These are phyloP conservation scores for Mactromeris polynyma DNA, from an alignment of 2,888 invertebrate genomes.

Conservation along the genomic window DNA sequence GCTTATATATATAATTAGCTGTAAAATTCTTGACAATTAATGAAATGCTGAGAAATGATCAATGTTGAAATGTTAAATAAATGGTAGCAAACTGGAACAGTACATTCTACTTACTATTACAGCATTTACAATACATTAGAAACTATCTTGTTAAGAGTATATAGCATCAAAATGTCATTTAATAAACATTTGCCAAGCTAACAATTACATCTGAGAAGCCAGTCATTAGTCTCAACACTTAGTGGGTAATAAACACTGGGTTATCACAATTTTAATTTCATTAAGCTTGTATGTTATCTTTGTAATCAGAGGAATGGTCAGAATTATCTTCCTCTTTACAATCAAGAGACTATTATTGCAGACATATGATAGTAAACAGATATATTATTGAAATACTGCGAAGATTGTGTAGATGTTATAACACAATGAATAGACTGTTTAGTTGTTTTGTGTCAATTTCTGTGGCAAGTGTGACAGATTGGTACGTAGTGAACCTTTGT, in stretches of 20 bases:
- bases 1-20: too few relatives aligned
- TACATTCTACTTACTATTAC: neutral
- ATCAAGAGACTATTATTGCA: neutral
- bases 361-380: neutral
- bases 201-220: neutral
- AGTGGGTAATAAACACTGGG: neutral
- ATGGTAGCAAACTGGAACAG: neutral
- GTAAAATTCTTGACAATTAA: neutral
- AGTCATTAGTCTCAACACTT: neutral
- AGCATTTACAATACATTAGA: slow-evolving; percentile 3
- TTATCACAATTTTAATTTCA: slow-evolving; percentile 7
- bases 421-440: too few relatives aligned
- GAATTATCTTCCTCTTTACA: neutral
- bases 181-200: neutral
- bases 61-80: neutral
- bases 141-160: neutral
- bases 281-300: neutral
- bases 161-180: slow-evolving; percentile 15
- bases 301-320: neutral
- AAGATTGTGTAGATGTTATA: too few relatives aligned
- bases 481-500: too few relatives aligned
- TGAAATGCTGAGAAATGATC: neutral
- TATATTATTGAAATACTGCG: neutral
- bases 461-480: too few relatives aligned
- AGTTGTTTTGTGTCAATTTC: too few relatives aligned